Conservation (phyloP, 2,888 invertebrate species). For the Cistogaster globosa region DNA sequence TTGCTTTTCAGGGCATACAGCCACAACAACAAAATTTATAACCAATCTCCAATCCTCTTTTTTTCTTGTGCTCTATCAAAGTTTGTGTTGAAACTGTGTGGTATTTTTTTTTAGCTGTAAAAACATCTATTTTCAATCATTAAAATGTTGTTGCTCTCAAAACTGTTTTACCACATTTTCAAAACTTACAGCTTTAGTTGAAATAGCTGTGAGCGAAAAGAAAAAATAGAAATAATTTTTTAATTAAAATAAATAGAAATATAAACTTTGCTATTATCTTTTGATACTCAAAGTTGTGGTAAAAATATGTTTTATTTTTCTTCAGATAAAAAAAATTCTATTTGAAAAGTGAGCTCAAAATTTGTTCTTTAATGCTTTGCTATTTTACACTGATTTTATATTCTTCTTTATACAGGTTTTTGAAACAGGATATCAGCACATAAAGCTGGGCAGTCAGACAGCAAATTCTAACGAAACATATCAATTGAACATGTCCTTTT, state of each 20-base stretch:
- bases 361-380: neutral
- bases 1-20: constrained; percentile 27
- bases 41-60: neutral
- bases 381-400: neutral
- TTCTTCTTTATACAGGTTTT: neutral
- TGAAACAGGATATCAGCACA: neutral
- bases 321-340: neutral
- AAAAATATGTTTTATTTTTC: too few relatives aligned
- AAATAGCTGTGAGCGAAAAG: neutral
- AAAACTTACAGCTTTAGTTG: neutral
- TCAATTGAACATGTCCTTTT: constrained; percentile 41
- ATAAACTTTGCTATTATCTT: too few relatives aligned
- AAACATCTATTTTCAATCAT: constrained; percentile 49
- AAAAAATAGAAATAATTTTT: neutral
- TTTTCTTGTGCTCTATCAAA: constrained; percentile 1
- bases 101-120: constrained; percentile 51
- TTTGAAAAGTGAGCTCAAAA: neutral
- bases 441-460: constrained; percentile 5
- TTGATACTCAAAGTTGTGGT: too few relatives aligned
- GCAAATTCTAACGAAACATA: constrained; percentile 28
- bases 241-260: neutral
- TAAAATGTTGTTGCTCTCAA: constrained; percentile 41
- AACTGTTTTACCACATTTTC: constrained; percentile 16
- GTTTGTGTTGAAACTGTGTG: constrained; percentile 50
- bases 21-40: constrained; percentile 8